phyloP scores from a whole-genome alignment of 2,888 invertebrate genomes.

The Chrysopilus asiliformis region DNA sequence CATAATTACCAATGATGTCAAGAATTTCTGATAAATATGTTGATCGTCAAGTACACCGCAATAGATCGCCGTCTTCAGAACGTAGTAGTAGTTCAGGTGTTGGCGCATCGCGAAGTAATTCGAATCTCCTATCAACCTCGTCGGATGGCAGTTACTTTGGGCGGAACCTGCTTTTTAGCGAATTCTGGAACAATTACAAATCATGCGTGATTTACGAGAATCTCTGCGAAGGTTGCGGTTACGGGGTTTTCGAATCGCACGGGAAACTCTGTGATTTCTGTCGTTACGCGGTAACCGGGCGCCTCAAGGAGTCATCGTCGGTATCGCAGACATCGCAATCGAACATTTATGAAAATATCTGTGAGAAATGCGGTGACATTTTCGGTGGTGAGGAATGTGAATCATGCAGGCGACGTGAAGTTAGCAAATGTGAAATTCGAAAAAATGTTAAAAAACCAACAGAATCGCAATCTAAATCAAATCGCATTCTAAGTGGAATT shows the following conservation, averaged over 20 bases:
- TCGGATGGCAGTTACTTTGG: slow-evolving; percentile 5
- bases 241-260: slow-evolving; percentile 30
- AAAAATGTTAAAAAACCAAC: background rate
- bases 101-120: too few relatives aligned
- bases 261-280: slow-evolving; percentile 32
- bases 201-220: slow-evolving; percentile 24
- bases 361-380: slow-evolving; percentile 27
- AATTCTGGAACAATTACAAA: slow-evolving; percentile 7
- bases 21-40: slow-evolving; percentile 8
- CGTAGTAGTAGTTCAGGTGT: too few relatives aligned
- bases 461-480: background rate
- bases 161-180: slow-evolving; percentile 7
- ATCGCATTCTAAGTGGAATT: slow-evolving; percentile 8
- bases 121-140: too few relatives aligned
- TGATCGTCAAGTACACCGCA: too few relatives aligned
- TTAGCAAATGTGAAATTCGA: slow-evolving; percentile 13
- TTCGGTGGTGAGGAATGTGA: slow-evolving; percentile 25
- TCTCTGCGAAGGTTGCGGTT: slow-evolving; percentile 32
- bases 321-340: background rate
- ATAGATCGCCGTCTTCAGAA: too few relatives aligned
- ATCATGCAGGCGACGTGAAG: slow-evolving; percentile 8
- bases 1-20: slow-evolving; percentile 11
- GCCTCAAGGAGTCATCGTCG: slow-evolving; percentile 7
- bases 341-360: slow-evolving; percentile 33
- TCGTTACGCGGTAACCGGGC: slow-evolving; percentile 28